A percentile compares a stretch with the other conserved stretches of the same genome.
phyloP scores from a whole-genome alignment of 2,113 vertebrate species.

The Vidua chalybeata region DNA sequence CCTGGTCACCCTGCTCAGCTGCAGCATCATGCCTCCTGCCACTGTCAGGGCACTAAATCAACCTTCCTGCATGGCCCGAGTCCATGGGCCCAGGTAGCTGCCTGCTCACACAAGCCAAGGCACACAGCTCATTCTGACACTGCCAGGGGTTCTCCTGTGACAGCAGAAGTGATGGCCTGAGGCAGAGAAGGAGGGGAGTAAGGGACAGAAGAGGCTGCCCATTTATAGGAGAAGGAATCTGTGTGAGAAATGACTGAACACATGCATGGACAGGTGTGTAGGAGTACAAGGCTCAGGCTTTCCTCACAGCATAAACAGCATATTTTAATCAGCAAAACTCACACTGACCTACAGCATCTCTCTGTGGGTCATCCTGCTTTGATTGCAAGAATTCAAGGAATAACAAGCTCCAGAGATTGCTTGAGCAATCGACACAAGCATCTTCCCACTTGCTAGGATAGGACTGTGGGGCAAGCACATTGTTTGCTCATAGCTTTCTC shows the following conservation, averaged over 20 bases:
- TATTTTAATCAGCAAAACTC: background rate
- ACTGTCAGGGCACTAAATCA: rapidly evolving
- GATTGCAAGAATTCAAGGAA: background rate
- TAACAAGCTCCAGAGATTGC: background rate
- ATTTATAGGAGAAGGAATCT: background rate
- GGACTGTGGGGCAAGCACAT: background rate
- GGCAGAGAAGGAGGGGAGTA: background rate
- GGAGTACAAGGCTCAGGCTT: background rate
- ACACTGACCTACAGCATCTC: background rate
- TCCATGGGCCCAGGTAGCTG: background rate
- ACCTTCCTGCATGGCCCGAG: background rate
- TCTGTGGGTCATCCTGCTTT: background rate
- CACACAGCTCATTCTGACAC: background rate
- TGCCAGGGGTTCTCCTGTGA: background rate
- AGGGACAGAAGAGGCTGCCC: background rate
- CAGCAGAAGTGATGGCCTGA: background rate
- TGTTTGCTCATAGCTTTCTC: background rate
- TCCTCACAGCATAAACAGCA: background rate
- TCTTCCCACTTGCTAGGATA: background rate
- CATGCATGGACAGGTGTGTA: background rate
- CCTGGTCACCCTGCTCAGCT: background rate
- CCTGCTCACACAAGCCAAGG: background rate
- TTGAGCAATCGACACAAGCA: background rate
- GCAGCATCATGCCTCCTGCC: background rate
- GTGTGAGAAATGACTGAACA: background rate